Conservation (phyloP, 2,113 vertebrate genomes). For the Saccopteryx leptura region DNA sequence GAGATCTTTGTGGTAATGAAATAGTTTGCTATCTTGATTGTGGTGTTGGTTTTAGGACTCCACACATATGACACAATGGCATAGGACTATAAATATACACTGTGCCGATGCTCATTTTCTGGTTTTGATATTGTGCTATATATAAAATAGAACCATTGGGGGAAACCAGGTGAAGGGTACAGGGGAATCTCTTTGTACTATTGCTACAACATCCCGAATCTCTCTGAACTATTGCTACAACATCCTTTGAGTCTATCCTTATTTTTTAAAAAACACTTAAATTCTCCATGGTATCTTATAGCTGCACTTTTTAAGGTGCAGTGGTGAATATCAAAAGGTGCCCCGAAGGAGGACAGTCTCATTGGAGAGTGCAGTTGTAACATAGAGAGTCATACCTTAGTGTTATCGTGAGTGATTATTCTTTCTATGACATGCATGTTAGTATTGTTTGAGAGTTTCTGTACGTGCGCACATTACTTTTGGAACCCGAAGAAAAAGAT, state of each 20-base stretch:
- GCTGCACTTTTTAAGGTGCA: background rate
- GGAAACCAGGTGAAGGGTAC: background rate
- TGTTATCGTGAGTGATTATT: background rate
- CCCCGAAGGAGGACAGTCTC: background rate
- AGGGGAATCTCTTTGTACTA: background rate
- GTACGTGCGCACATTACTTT: background rate
- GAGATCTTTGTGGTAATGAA: background rate
- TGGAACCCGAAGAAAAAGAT: background rate
- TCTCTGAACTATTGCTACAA: background rate
- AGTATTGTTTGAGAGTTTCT: slow-evolving; percentile 41
- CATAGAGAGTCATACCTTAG: background rate
- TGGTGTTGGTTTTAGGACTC: background rate
- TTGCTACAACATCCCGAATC: background rate
- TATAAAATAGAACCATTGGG: background rate
- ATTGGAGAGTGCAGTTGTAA: slow-evolving; percentile 5
- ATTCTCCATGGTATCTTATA: background rate
- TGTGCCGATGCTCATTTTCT: background rate
- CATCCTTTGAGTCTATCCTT: slow-evolving; percentile 11
- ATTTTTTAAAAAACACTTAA: background rate
- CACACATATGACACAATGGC: background rate
- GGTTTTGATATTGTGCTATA: background rate
- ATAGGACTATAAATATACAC: background rate
- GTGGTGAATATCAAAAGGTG: background rate
- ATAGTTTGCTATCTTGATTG: slow-evolving; percentile 41
- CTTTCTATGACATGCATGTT: background rate